Base-by-base conservation (phyloP, 2,888 invertebrate genomes). In the Kuschelorhynchus macadamiae region DNA sequence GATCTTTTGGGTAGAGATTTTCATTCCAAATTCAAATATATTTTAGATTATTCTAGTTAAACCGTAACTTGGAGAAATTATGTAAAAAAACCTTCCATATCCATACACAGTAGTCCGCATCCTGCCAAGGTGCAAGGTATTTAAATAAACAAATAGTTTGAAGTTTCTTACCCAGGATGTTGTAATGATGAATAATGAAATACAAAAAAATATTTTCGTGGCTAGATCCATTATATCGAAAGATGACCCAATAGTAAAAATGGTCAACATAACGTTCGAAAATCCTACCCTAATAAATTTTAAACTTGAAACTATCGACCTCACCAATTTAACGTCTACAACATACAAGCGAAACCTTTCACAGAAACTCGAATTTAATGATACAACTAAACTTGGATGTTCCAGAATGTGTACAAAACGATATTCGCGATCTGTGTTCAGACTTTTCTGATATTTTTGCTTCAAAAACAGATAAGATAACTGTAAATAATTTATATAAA, bases 401-500 rank as follows among this genome's bases (percentile, higher is more conserved):
- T 3, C 36, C 36, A 7, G n/a, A 36, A 12, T 36, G 3, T 36
- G 11, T 36, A 12, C 3, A 36, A 36, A 9, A 32, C 9, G 32
- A 32, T 8, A 32, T 9, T 9, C 5, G 5, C 9, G 9, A 32
- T 9, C 9, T 8, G 9, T 32, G 32, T 9, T 3, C 11, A 36
- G 5, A 71, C 33, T 70, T 25, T 5, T 44, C 20, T 41, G 44
- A 8, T 59, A 65, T 73, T 21, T 74, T 75, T 53, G 56, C 47
- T 0, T 9, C 73, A 30, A 65, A 73, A 49, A 44, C 53, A 5
- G 75, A 73, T 25, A 56, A 66, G 33, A 11, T 69, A n/a, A 65
- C 70, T 9, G 14, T 42, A 11, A 75, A 76, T 59, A 76, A 75
- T 67, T 73, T 73, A 55, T 76, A 72, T 41, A 36, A 69, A 61